phyloP scores from a whole-genome alignment of 2,797 vertebrate genomes.

The Phataginus tetradactyla region DNA sequence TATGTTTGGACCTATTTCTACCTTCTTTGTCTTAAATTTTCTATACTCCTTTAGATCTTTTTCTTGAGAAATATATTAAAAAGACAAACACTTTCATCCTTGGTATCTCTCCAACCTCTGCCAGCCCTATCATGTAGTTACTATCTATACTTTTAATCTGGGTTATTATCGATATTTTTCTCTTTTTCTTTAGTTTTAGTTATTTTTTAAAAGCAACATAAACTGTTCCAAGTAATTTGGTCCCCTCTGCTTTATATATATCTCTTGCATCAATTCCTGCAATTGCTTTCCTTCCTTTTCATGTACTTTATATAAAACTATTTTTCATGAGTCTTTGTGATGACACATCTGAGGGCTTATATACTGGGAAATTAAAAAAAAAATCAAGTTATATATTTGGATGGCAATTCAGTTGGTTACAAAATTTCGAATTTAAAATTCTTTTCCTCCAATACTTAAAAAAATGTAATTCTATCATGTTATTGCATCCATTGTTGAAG shows the following conservation, averaged over 20 bases:
- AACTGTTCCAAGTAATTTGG: not conserved
- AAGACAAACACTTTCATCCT: not conserved
- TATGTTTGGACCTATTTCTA: not conserved
- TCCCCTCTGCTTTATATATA: not conserved
- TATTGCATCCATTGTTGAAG: not conserved
- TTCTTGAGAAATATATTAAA: not conserved
- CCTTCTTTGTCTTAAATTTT: not conserved
- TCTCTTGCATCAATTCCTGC: not conserved
- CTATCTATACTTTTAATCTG: not conserved
- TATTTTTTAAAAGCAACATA: not conserved
- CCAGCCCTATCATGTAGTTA: not conserved
- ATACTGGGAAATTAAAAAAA: not conserved
- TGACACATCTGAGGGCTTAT: not conserved
- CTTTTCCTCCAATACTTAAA: not conserved
- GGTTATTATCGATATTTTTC: not conserved
- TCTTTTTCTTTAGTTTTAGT: not conserved
- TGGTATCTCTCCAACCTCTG: not conserved
- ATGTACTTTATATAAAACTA: not conserved
- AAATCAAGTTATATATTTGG: not conserved
- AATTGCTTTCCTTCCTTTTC: not conserved
- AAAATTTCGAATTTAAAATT: not conserved
- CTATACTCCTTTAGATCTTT: not conserved
- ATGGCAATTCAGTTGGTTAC: not conserved
- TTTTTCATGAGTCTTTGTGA: not conserved
- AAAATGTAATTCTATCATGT: not conserved